A percentile compares a stretch with the other conserved stretches of the same genome.
These are phyloP conservation scores for Pelagia noctiluca DNA, from an alignment of 30 jellyfish, hydroid and myxozoan genomes.

Conservation along the genomic window DNA sequence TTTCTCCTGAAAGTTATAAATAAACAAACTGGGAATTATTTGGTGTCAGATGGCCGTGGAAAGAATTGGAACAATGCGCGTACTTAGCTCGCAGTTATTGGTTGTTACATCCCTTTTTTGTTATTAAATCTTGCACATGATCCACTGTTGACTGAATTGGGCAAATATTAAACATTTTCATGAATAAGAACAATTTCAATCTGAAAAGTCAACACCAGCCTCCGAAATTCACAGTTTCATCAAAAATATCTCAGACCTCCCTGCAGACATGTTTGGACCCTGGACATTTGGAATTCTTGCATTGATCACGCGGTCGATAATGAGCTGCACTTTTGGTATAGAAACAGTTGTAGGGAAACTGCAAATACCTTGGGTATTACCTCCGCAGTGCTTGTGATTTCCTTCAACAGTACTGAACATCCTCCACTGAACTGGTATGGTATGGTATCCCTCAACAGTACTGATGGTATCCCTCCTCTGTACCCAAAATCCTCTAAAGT, in stretches of 20 bases:
- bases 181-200: conserved; percentile 47
- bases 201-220: conserved; percentile 17
- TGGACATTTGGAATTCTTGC: too few species aligned
- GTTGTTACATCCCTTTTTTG: not conserved
- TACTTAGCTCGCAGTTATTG: not conserved
- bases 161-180: conserved; percentile 51
- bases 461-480: conserved; percentile 1
- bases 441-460: not conserved
- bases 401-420: not conserved
- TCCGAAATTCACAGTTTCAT: not conserved
- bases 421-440: too few species aligned
- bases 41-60: not conserved
- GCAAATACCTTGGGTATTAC: too few species aligned
- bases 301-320: too few species aligned
- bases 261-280: too few species aligned
- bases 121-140: not conserved
- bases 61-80: not conserved
- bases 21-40: not conserved
- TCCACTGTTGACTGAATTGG: conserved; percentile 16
- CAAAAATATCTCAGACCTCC: not conserved
- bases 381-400: not conserved
- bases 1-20: not conserved
- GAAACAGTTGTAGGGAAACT: too few species aligned
- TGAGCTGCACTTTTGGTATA: too few species aligned
- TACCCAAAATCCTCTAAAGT: not conserved